These are phyloP conservation scores for Galeopsomyia nigrocyanea DNA, from an alignment of 2,888 invertebrate species.

Conservation along the genomic window DNA sequence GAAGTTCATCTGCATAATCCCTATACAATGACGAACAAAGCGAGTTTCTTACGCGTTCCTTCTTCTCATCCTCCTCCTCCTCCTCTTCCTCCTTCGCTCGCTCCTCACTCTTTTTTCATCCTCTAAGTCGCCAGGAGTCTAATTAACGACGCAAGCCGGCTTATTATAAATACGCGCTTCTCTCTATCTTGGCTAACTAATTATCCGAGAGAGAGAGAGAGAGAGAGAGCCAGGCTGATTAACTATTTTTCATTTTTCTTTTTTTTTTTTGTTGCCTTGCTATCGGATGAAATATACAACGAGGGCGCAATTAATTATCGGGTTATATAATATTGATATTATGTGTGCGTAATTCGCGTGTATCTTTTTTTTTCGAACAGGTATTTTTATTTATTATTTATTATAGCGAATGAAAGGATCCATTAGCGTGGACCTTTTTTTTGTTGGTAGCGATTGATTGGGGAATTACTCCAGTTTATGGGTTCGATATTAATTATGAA, in stretches of 20 bases:
- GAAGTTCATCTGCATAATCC: constrained; percentile 64
- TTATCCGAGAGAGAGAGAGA: constrained; percentile 11
- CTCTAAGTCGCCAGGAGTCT: constrained; percentile 21
- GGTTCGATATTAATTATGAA: too few relatives aligned
- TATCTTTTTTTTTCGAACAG: constrained; percentile 25
- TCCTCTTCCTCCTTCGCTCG: neutral
- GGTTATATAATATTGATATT: neutral
- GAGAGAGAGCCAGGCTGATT: constrained; percentile 18
- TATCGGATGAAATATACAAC: neutral
- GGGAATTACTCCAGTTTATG: too few relatives aligned
- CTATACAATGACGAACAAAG: constrained; percentile 59
- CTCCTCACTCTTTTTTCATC: constrained; percentile 13
- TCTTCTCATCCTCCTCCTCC: constrained; percentile 11
- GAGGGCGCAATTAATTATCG: constrained; percentile 32
- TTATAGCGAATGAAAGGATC: constrained; percentile 22
- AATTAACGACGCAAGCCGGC: constrained; percentile 40
- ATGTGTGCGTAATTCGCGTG: neutral
- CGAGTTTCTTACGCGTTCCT: constrained; percentile 33
- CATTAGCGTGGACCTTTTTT: constrained; percentile 15
- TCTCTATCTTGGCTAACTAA: constrained; percentile 30
- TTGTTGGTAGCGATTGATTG: too few relatives aligned
- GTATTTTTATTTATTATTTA: constrained; percentile 36
- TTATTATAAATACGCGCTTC: constrained; percentile 29
- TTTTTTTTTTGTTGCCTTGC: neutral
- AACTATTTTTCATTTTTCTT: constrained; percentile 40